Percentiles rank a stretch among this genome's conserved stretches.
Evolutionary conservation across 2,888 invertebrate genomes (phyloP).

Genomic region (Leptopilina myrica): DNA sequence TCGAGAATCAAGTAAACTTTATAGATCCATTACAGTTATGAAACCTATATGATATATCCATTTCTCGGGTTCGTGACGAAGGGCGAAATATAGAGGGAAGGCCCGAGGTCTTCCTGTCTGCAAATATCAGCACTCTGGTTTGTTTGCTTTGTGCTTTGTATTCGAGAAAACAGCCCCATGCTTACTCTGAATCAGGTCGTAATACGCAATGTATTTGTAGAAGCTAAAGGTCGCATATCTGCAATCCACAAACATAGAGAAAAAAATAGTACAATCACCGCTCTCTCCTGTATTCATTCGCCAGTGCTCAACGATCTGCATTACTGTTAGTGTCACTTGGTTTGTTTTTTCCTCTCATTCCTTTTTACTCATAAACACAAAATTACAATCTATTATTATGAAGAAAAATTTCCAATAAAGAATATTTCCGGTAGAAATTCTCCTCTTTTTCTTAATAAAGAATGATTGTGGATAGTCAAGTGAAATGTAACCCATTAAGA

Average conservation of each 20-base stretch:
- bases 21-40: conserved; percentile 60
- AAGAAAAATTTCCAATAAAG: not conserved
- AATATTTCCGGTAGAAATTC: not conserved
- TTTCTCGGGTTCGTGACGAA: conserved; percentile 53
- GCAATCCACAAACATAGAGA: conserved; percentile 46
- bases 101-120: conserved; percentile 47
- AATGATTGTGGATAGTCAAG: conserved; percentile 46
- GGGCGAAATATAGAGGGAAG: conserved; percentile 49
- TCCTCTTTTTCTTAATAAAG: conserved; percentile 57
- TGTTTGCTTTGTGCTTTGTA: conserved; percentile 66
- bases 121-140: conserved; percentile 62
- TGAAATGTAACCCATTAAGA: conserved; percentile 49
- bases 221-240: conserved; percentile 42
- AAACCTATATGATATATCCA: conserved; percentile 54
- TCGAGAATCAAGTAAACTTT: not conserved
- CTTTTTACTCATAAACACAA: not conserved
- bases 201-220: conserved; percentile 53
- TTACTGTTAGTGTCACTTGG: conserved; percentile 16
- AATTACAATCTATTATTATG: not conserved
- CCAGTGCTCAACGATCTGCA: conserved; percentile 30
- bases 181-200: conserved; percentile 58
- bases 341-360: not conserved
- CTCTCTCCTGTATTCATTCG: conserved; percentile 17
- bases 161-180: conserved; percentile 58
- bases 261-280: conserved; percentile 42